phyloP scores from a whole-genome alignment of 2,888 invertebrate genomes.

The Apeira syringaria region DNA sequence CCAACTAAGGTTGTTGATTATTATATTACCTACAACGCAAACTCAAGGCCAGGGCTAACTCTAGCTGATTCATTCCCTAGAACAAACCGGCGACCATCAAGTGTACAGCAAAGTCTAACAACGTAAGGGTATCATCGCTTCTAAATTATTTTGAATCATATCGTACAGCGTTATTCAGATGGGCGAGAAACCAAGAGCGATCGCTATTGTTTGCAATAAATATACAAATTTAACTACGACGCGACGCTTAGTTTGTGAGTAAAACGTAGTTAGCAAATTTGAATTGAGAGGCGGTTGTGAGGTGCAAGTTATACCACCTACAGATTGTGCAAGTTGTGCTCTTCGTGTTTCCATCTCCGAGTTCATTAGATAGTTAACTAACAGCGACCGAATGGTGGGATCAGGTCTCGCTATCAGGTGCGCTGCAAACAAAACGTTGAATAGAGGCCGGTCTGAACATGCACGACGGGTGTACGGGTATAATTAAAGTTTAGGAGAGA shows the following conservation, averaged over 20 bases:
- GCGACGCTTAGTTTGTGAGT: constrained; percentile 42
- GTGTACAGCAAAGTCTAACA: no score
- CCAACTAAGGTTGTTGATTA: no score
- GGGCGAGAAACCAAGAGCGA: constrained; percentile 15
- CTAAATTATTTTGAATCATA: no score
- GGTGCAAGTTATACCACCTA: constrained; percentile 38
- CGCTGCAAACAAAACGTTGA: constrained; percentile 77
- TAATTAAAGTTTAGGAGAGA: constrained; percentile 84
- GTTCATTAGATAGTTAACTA: constrained; percentile 61
- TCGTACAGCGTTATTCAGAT: no score
- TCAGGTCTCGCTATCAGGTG: constrained; percentile 75
- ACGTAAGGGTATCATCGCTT: no score
- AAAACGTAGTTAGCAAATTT: constrained; percentile 56
- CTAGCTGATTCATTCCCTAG: no score
- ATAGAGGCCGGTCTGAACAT: constrained; percentile 81
- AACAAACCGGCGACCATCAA: no score
- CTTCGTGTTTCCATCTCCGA: constrained; percentile 57
- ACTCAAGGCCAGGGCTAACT: no score
- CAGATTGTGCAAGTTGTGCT: constrained; percentile 46
- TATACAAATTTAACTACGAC: constrained; percentile 37
- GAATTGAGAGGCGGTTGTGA: constrained; percentile 43
- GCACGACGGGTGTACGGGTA: constrained; percentile 81
- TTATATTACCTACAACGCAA: no score
- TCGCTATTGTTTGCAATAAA: constrained; percentile 40
- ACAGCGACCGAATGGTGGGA: constrained; percentile 60